A percentile compares a stretch with the other conserved stretches of the same genome.
phyloP scores from a whole-genome alignment of 2,797 vertebrate genomes.

The Leptatherina wallacei region DNA sequence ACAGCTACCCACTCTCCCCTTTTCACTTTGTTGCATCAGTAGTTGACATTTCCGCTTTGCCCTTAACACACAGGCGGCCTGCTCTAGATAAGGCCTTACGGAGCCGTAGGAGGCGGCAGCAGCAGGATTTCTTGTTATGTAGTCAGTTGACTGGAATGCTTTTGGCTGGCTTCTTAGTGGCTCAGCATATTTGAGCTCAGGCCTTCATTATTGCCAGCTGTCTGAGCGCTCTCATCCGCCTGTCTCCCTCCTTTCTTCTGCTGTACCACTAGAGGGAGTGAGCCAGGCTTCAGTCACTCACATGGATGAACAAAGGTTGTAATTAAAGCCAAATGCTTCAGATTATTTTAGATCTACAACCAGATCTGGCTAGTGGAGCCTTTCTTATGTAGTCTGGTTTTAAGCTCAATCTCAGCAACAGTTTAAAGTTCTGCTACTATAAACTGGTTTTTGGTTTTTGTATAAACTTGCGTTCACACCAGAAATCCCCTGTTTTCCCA shows the following conservation, averaged over 20 bases:
- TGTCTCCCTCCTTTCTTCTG: conserved; percentile 10
- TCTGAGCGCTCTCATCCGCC: conserved; percentile 61
- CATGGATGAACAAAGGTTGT: conserved; percentile 20
- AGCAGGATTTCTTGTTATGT: conserved; percentile 69
- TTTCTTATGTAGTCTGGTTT: neutral
- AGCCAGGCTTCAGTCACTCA: conserved; percentile 5
- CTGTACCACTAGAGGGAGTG: conserved; percentile 64
- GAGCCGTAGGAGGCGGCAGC: conserved; percentile 59
- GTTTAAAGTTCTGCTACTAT: neutral
- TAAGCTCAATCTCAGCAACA: neutral
- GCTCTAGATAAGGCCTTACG: conserved; percentile 38
- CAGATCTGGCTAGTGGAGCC: neutral
- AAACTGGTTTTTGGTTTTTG: neutral
- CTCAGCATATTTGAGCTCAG: conserved; percentile 78
- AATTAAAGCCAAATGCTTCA: conserved; percentile 27
- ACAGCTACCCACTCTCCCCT: conserved; percentile 35
- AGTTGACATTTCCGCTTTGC: conserved; percentile 61
- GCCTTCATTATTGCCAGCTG: conserved; percentile 82
- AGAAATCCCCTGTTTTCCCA: conserved; percentile 54
- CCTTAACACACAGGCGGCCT: conserved; percentile 18
- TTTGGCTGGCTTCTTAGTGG: conserved; percentile 71
- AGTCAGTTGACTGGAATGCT: conserved; percentile 78
- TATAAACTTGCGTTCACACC: neutral
- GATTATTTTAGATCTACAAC: conserved; percentile 18
- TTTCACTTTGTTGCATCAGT: conserved; percentile 48